Percentiles rank a stretch among this genome's conserved stretches.
phyloP scores from a whole-genome alignment of 2,797 vertebrate genomes.

The Myotis planiceps region DNA sequence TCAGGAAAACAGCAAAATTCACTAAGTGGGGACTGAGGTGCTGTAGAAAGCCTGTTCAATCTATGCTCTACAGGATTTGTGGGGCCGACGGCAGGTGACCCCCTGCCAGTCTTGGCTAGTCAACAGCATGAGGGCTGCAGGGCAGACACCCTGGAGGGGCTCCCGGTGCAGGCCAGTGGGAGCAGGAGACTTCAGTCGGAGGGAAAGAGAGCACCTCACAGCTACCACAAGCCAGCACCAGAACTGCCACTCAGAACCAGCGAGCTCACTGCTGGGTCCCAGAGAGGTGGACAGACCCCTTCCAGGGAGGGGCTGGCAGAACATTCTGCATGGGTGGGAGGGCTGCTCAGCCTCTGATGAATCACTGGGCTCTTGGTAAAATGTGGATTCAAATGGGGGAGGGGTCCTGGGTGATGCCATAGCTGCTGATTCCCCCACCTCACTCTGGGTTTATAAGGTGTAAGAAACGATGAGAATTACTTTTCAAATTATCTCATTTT shows the following conservation, averaged over 20 bases:
- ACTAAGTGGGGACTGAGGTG: background rate
- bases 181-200: background rate
- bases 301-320: background rate
- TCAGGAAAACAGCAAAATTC: conserved; percentile 32
- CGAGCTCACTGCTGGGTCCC: accelerated
- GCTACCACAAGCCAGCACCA: accelerated
- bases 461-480: background rate
- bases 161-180: background rate
- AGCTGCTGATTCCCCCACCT: background rate
- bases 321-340: background rate
- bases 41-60: background rate
- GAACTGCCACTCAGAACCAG: no score
- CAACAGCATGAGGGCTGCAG: background rate
- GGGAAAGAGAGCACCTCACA: accelerated
- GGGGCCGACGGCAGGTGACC: background rate
- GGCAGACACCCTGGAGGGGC: accelerated
- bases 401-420: no score
- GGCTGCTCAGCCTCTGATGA: background rate
- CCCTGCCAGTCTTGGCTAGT: background rate
- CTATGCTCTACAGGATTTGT: background rate
- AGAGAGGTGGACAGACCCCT: accelerated
- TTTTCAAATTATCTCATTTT: background rate
- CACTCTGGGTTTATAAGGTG: background rate
- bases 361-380: background rate
- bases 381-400: background rate